These are phyloP conservation scores for Apodemia mormo DNA, from an alignment of 2,888 invertebrate species.

Conservation along the genomic window DNA sequence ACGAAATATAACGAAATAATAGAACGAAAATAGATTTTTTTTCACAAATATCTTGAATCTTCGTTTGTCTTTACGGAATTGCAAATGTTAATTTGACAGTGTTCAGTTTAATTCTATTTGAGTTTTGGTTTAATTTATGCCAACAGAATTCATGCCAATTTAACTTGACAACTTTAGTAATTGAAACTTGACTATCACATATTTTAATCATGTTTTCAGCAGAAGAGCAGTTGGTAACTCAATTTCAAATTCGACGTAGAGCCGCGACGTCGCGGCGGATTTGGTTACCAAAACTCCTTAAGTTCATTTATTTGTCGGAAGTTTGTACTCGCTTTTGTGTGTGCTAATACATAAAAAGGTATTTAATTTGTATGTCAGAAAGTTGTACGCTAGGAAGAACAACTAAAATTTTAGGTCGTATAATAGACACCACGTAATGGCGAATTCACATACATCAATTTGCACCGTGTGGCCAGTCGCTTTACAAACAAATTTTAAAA, in stretches of 20 bases:
- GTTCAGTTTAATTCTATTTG: background rate
- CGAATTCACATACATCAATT: too few relatives aligned
- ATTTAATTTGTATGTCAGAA: background rate
- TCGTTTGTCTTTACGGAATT: too few relatives aligned
- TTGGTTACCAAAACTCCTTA: background rate
- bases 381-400: too few relatives aligned
- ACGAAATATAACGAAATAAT: too few relatives aligned
- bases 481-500: too few relatives aligned
- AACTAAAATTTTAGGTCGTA: too few relatives aligned
- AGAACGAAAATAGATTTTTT: too few relatives aligned
- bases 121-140: background rate
- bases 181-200: slow-evolving; percentile 2
- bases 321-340: background rate
- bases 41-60: too few relatives aligned
- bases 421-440: too few relatives aligned
- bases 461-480: too few relatives aligned
- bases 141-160: background rate
- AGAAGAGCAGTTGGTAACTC: background rate
- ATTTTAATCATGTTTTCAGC: background rate
- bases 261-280: background rate
- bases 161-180: background rate
- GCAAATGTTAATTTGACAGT: background rate
- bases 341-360: background rate
- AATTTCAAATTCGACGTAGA: background rate
- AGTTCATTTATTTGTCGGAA: background rate